Base-by-base conservation (phyloP, 2,888 invertebrate genomes). In the Allacma fusca region DNA sequence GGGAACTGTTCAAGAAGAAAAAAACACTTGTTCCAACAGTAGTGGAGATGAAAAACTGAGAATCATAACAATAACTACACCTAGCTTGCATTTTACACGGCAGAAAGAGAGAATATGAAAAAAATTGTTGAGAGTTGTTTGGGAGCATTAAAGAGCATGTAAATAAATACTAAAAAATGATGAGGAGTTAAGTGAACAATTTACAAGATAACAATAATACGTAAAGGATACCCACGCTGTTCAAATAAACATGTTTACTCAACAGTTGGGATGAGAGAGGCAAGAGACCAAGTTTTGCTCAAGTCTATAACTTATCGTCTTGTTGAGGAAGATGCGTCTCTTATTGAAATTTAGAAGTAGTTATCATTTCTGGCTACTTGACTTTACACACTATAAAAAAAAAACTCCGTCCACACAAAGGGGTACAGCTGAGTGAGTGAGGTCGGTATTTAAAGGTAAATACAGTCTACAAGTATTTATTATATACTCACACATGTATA, bases 221-320 rank as follows among this genome's bases (percentile, higher is more conserved):
- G 68, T 69, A 21, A 69, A 69, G 68, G 26, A 40, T 34, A 43
- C 40, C 68, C 68, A 69, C 68, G 40, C 40, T 69, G 40, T 69
- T 69, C 68, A 69, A 69, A 69, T 43, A 69, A 69, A 69, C 40
- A 69, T 69, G 68, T 69, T 69, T 34, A 69, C 68, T 69, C 68
- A 34, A 69, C 21, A 69, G 16, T 29, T 29, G 16, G 23, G 21
- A 59, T 19, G n/a, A n/a, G 26, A 13, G 9, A 21, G 65, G 65
- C 65, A 65, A 26, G 65, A 59, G 59, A 23, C 40, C 5, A 40
- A 59, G 5, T 23, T 59, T 21, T 59, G 59, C 23, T 19, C 19
- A 23, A 19, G 59, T 59, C 23, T 59, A 59, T 59, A 59, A 59
- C 59, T 59, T 59, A 21, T 23, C 29, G n/a, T 21, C 68, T 68